These are phyloP conservation scores for Brachypteracias leptosomus DNA, from an alignment of 2,113 vertebrate genomes.

Conservation along the genomic window DNA sequence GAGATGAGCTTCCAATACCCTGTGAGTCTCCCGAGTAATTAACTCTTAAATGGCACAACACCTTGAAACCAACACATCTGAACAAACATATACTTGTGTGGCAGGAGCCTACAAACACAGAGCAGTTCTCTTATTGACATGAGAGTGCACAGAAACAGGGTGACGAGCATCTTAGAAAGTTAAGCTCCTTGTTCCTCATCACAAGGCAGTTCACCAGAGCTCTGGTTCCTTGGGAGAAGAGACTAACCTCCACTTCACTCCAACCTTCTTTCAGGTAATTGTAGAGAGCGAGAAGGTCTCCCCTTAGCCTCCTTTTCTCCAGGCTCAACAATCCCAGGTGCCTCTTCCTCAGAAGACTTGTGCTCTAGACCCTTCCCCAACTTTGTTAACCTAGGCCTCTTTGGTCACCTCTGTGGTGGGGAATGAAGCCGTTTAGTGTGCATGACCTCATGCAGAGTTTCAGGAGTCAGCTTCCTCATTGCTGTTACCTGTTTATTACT, in stretches of 20 bases:
- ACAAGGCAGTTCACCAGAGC: fast-evolving
- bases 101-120: not conserved
- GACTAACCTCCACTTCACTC: too few species aligned
- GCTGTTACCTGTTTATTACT: not conserved
- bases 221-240: too few species aligned
- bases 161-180: not conserved
- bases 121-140: not conserved
- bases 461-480: not conserved
- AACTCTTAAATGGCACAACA: not conserved
- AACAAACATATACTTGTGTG: not conserved
- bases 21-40: not conserved
- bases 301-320: too few species aligned
- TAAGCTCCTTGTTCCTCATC: not conserved
- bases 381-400: not conserved
- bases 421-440: fast-evolving
- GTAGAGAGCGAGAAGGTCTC: too few species aligned
- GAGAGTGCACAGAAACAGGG: not conserved
- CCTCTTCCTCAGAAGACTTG: too few species aligned
- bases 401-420: not conserved
- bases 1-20: not conserved
- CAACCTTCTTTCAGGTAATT: too few species aligned
- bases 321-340: too few species aligned
- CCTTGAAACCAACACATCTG: not conserved
- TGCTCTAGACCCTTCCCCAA: too few species aligned
- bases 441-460: not conserved